Base-by-base conservation (phyloP, 2,888 invertebrate genomes). In the Adineta ricciae region DNA sequence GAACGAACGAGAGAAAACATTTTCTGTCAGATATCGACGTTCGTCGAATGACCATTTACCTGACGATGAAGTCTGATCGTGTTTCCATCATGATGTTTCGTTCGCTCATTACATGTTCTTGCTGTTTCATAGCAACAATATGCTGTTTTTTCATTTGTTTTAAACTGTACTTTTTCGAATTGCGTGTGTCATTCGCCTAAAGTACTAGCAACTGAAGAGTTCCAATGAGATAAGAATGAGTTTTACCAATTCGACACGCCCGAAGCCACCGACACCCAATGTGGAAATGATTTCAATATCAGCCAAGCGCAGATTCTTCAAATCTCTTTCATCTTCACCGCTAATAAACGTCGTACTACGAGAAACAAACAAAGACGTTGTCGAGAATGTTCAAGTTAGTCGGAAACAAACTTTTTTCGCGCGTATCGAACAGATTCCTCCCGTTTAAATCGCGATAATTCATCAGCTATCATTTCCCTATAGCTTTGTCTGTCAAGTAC, bases 91-190 rank as follows among this genome's bases (percentile, higher is more conserved):
- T 86, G 36, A 99, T 99, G 90, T 95, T 95, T 91, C 99, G 97
- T 91, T 99, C 99, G 49, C 96, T 97, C 95, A 97, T 96, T 87
- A 99, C 97, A 91, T 99, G 99, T 89, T 97, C 97, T 89, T 99
- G 97, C 90, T 99, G 99, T 84, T 86, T 93, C 1, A 98, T 99
- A 90, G 98, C 98, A 86, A 98, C 97, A 89, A 99, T 98, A 91
- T 93, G 92, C 85, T 95, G 94, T 90, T 99, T 99, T 92, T 97
- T 98, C 95, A 99, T 96, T 89, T 97, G 95, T 90, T 99, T 98
- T 87, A 98, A 91, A 0, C 97, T 97, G 91, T 94, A 96, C 14
- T 95, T 94, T 86, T 84, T 83, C n/a, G 78, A 56, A 56, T 72
- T 83, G 50, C 83, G 72, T 16, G 83, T 56, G 27, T 83, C 78